phyloP scores from a whole-genome alignment of 2,113 vertebrate genomes.

The Amblyornis subalaris region DNA sequence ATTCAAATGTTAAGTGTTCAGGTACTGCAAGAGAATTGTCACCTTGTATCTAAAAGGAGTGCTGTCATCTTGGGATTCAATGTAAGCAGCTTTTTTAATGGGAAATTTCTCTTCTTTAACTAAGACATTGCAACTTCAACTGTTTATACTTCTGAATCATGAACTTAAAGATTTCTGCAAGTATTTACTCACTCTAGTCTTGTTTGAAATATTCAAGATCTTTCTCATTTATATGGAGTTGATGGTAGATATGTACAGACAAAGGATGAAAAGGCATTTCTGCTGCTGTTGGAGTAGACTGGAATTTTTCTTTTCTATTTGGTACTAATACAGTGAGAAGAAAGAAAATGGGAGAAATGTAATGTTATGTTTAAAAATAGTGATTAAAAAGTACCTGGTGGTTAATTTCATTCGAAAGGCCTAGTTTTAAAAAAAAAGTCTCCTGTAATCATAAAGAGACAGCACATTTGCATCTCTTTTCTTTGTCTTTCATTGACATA shows the following conservation, averaged over 20 bases:
- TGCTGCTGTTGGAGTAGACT: background rate
- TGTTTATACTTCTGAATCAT: background rate
- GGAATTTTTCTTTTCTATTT: background rate
- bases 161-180: background rate
- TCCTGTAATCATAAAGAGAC: background rate
- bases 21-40: background rate
- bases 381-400: background rate
- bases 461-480: slow-evolving; percentile 19
- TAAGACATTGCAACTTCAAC: background rate
- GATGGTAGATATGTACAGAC: background rate
- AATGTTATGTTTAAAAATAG: background rate
- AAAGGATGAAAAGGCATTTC: background rate
- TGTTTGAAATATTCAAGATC: background rate
- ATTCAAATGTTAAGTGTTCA: background rate
- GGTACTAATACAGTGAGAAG: background rate
- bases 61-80: background rate
- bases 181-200: background rate
- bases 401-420: background rate
- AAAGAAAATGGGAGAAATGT: background rate
- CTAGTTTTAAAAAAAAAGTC: background rate
- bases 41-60: background rate
- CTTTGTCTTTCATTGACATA: slow-evolving; percentile 32
- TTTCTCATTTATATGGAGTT: background rate
- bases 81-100: background rate
- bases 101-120: background rate